Evolutionary conservation across 2,113 vertebrate species (phyloP).

Genomic region (Rynchops niger): DNA sequence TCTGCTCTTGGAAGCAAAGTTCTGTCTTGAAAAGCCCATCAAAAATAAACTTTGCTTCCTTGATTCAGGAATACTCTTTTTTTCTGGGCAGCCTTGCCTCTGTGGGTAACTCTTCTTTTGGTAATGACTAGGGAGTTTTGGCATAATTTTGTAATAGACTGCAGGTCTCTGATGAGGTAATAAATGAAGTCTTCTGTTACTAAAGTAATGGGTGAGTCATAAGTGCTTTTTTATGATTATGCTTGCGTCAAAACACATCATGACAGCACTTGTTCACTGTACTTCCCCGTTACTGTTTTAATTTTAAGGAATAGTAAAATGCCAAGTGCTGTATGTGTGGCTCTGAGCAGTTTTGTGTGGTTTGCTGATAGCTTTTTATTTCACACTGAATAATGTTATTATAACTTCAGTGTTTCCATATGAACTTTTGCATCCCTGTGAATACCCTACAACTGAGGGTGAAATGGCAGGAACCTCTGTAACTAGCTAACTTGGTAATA

Average conservation of each 20-base stretch:
- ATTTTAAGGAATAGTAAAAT: neutral
- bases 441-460: neutral
- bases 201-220: conserved; percentile 12
- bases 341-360: neutral
- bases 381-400: neutral
- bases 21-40: conserved; percentile 8
- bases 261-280: conserved; percentile 28
- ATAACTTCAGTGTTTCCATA: neutral
- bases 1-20: conserved; percentile 9
- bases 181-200: conserved; percentile 27
- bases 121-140: neutral
- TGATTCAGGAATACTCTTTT: neutral
- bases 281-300: neutral
- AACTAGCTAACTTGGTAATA: neutral
- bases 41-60: conserved; percentile 10
- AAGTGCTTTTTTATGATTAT: conserved; percentile 24
- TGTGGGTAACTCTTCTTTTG: neutral
- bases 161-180: conserved; percentile 23
- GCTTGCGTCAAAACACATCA: conserved; percentile 40
- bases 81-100: neutral
- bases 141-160: neutral
- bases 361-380: neutral
- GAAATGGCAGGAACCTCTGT: neutral
- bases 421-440: neutral
- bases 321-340: neutral